Percentiles rank a stretch among this genome's conserved stretches.
These are phyloP conservation scores for Hirudinaria manillensis DNA, from an alignment of 2,888 invertebrate genomes.

Conservation along the genomic window DNA sequence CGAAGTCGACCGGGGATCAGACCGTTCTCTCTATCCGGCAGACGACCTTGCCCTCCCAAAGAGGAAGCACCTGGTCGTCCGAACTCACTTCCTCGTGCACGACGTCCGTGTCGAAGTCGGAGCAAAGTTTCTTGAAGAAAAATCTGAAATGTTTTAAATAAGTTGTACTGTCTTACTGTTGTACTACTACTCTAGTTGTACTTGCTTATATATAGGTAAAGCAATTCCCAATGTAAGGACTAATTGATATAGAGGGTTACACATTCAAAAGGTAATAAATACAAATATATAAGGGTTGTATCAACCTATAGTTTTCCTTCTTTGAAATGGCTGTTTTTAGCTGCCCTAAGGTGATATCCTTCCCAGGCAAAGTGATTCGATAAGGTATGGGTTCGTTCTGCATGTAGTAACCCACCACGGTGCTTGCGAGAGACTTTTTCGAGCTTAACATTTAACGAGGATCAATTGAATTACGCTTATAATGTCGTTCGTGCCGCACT, in stretches of 20 bases:
- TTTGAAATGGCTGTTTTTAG: conserved; percentile 5
- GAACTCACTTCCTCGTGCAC: conserved; percentile 2
- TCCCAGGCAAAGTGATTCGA: neutral
- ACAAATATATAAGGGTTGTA: neutral
- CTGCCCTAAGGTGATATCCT: neutral
- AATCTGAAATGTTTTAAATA: neutral
- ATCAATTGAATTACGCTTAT: too few relatives aligned
- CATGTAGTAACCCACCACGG: neutral
- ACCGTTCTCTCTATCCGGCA: neutral
- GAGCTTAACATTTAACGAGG: too few relatives aligned
- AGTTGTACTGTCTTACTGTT: neutral
- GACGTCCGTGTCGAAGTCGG: neutral
- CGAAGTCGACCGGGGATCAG: neutral
- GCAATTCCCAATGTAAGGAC: too few relatives aligned
- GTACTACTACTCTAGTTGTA: too few relatives aligned
- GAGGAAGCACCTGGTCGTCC: neutral
- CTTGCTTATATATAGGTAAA: too few relatives aligned
- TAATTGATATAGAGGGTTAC: too few relatives aligned
- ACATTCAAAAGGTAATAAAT: neutral
- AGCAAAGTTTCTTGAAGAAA: conserved; percentile 3
- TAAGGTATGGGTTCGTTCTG: conserved; percentile 12
- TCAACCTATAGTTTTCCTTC: neutral
- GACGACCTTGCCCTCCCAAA: conserved; percentile 6
- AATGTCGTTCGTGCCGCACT: too few relatives aligned
- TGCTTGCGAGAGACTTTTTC: neutral